Percentiles rank a stretch among this genome's conserved stretches.
phyloP scores from a whole-genome alignment of 2,888 invertebrate genomes.

The Petrolisthes manimaculis region DNA sequence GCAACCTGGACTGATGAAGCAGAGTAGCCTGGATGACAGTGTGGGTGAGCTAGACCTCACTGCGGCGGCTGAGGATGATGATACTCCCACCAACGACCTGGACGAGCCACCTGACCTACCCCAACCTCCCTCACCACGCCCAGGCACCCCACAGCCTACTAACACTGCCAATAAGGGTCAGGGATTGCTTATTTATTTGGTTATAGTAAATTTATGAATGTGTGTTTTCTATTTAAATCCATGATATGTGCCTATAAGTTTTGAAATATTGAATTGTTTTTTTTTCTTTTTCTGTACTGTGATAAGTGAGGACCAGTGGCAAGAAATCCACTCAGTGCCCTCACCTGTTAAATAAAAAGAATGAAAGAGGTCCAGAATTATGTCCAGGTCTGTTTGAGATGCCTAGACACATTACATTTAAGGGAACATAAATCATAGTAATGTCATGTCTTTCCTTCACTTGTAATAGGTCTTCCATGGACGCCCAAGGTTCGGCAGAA shows the following conservation, averaged over 20 bases:
- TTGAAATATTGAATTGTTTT: neutral
- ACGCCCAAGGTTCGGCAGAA: conserved; percentile 93
- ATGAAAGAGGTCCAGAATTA: too few relatives aligned
- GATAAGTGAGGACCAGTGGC: too few relatives aligned
- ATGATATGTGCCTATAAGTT: conserved; percentile 24
- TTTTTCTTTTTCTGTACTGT: neutral
- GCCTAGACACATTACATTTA: too few relatives aligned
- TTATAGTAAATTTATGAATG: neutral
- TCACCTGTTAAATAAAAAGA: too few relatives aligned
- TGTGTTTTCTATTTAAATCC: neutral
- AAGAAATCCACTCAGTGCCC: too few relatives aligned
- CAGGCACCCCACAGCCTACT: conserved; percentile 71
- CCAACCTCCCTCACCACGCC: conserved; percentile 74
- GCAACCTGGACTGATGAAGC: conserved; percentile 85
- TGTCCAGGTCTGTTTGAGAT: too few relatives aligned
- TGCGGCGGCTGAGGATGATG: conserved; percentile 73
- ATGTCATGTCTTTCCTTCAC: conserved; percentile 40
- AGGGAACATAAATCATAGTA: too few relatives aligned
- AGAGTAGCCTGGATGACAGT: conserved; percentile 87
- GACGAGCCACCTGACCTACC: conserved; percentile 71
- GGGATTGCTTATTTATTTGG: neutral
- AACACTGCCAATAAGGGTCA: conserved; percentile 68
- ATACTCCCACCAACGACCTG: conserved; percentile 67
- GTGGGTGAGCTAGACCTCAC: conserved; percentile 82
- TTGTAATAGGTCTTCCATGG: conserved; percentile 84